Base-by-base conservation (phyloP, 1,140 invertebrate species). In the Chrysoperla carnea region DNA sequence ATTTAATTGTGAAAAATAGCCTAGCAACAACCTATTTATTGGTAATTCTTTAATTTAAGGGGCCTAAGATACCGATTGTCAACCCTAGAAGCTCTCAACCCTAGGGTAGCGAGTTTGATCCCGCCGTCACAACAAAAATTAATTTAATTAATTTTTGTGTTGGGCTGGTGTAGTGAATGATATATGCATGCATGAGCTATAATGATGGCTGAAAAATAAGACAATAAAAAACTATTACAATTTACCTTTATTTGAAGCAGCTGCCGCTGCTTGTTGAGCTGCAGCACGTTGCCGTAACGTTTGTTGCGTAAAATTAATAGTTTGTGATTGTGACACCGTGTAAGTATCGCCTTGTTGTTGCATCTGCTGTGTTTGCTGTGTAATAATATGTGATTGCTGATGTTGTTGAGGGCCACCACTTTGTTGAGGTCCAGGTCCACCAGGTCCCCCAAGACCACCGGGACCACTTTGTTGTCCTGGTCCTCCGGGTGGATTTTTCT, bases 291-390 rank as follows among this genome's bases (percentile, higher is more conserved):
- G 69, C 49, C 70, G 56, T 39, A 75, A 57, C 42, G 69, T 73
- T 47, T 84, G 81, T 54, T 85, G 82, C 6, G 78, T 78, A 54
- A 88, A 83, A 55, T 84, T 86, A 51, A 89, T 82, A 42, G 79
- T 83, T 61, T 84, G 81, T 37, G 78, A 78, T 61, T 84, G 81
- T 5, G 78, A 78, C 46, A 84, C 73, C 12, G 78, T 76, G 54
- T 78, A 78, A 8, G 73, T 69, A 46, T 80, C 78, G 48, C 67
- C 69, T 48, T 70, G 69, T 23, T 23, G 17, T 41, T 64, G 59
- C 41, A 36, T 53, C 41, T 59, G 59, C 33, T 51, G 52, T n/a
- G 46, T 35, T 38, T 48, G 48, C 27, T 45, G 50, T 12, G n/a
- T 33, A 33, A 9, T 33, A 12, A 59, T 41, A 40, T 64, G 59